Percentiles rank a stretch among this genome's conserved stretches.
These are phyloP conservation scores for Cenopis cana DNA, from an alignment of 2,888 invertebrate species.

Conservation along the genomic window DNA sequence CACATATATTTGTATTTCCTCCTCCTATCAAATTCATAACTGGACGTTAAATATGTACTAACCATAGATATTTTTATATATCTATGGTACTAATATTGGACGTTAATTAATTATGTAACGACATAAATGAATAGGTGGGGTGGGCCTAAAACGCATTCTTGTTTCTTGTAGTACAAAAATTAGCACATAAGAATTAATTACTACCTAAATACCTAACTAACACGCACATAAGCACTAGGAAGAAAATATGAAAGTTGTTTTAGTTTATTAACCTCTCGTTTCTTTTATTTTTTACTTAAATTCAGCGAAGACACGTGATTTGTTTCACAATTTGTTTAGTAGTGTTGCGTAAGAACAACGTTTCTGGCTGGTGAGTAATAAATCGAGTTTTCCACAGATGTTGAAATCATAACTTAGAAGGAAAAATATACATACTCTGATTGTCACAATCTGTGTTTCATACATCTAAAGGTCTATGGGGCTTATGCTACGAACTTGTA, in stretches of 20 bases:
- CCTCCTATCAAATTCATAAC: conserved; percentile 1
- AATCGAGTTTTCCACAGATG: neutral
- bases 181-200: conserved; percentile 2
- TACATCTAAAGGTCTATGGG: too few species aligned
- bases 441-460: neutral
- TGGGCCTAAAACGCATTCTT: neutral
- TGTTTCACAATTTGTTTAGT: too few species aligned
- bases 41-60: neutral
- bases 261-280: neutral
- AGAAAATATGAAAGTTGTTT: neutral
- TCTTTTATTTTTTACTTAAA: neutral
- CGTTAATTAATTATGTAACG: conserved; percentile 23
- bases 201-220: neutral
- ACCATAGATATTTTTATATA: too few species aligned
- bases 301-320: neutral
- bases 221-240: conserved; percentile 2
- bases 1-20: too few species aligned
- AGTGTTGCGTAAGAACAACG: neutral
- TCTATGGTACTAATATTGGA: neutral
- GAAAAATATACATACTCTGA: too few species aligned
- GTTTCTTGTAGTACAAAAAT: neutral
- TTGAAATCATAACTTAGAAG: too few species aligned
- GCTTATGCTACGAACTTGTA: neutral
- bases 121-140: neutral
- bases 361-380: neutral